Evolutionary conservation across 2,113 vertebrate genomes (phyloP).

Genomic region (Pseudopodoces humilis): DNA sequence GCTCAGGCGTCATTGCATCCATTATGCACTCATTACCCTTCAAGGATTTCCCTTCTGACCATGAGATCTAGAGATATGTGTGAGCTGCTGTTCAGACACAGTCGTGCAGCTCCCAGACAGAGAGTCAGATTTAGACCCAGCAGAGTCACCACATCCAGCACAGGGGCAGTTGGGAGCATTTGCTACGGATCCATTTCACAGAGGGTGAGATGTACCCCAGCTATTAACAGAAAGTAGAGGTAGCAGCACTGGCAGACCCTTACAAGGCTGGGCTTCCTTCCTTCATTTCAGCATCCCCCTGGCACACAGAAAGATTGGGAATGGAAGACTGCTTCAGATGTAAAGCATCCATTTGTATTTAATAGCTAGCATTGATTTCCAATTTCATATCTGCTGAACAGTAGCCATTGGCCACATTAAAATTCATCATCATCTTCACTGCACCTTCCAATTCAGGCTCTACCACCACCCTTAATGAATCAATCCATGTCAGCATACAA

Average conservation of each 20-base stretch:
- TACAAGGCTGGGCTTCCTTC: not conserved
- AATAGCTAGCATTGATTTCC: constrained; percentile 59
- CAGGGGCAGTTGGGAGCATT: not conserved
- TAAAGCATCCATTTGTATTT: constrained; percentile 43
- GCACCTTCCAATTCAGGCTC: constrained; percentile 15
- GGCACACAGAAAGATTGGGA: not conserved
- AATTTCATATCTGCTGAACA: constrained; percentile 58
- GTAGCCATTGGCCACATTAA: constrained; percentile 45
- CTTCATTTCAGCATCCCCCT: not conserved
- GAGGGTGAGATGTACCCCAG: not conserved
- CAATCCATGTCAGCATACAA: not conserved
- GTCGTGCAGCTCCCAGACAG: not conserved
- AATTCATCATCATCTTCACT: constrained; percentile 53
- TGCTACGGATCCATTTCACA: not conserved
- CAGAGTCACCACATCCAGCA: not conserved
- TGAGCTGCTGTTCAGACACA: not conserved
- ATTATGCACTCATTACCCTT: not conserved
- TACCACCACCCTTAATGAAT: constrained; percentile 20
- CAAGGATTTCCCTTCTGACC: not conserved
- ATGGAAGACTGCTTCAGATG: not conserved
- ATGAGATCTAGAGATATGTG: not conserved
- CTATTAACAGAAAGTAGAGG: not conserved
- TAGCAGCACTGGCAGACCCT: not conserved
- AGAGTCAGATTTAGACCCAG: not conserved
- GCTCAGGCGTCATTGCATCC: not conserved